Percentiles rank a stretch among this genome's conserved stretches.
Evolutionary conservation across 2,888 invertebrate species (phyloP).

Genomic region (Clunio marinus): DNA sequence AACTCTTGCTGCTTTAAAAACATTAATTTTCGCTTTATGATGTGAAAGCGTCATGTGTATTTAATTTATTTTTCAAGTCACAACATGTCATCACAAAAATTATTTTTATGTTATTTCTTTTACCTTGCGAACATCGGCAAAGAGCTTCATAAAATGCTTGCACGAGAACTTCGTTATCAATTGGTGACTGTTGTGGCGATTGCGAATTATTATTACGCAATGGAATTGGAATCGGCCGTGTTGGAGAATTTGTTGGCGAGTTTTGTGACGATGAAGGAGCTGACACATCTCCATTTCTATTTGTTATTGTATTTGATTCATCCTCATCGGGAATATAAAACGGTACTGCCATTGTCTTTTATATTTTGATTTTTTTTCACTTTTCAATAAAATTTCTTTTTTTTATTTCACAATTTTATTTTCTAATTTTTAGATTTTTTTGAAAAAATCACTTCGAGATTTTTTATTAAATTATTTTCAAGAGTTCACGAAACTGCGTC

Average conservation of each 20-base stretch:
- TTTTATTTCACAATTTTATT: neutral
- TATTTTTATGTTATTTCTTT: neutral
- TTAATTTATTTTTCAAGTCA: slow-evolving; percentile 1
- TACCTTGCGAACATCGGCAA: slow-evolving; percentile 12
- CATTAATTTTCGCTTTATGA: slow-evolving; percentile 29
- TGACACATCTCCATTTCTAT: neutral
- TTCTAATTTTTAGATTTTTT: neutral
- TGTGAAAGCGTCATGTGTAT: slow-evolving; percentile 35
- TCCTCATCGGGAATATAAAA: slow-evolving; percentile 4
- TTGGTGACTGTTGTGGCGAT: neutral
- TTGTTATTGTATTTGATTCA: neutral
- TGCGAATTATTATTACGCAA: neutral
- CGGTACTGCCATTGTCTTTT: neutral
- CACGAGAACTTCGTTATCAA: slow-evolving; percentile 18
- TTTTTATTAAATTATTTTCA: too few species aligned
- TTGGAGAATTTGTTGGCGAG: neutral
- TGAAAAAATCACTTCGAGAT: too few species aligned
- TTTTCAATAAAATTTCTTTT: neutral
- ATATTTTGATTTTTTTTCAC: neutral
- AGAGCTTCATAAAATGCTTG: slow-evolving; percentile 24
- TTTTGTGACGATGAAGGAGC: neutral
- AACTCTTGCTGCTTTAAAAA: neutral
- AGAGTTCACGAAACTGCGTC: too few species aligned
- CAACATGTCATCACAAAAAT: neutral
- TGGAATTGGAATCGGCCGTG: neutral